Conservation (phyloP, 2,888 invertebrate genomes). For the Andrena trimmerana region DNA sequence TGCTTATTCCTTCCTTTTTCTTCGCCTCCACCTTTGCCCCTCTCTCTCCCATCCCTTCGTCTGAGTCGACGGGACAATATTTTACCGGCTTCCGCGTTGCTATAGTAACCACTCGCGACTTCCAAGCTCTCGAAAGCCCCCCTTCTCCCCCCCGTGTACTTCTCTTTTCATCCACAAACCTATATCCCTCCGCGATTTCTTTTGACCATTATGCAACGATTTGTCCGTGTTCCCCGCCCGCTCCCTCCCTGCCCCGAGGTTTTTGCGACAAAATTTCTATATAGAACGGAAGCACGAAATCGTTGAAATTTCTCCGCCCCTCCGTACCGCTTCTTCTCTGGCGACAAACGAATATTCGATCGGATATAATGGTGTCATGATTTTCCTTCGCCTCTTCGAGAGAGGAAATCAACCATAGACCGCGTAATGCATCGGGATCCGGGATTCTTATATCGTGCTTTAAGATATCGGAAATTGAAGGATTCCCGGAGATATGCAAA, state of each 20-base stretch:
- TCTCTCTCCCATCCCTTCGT: slow-evolving; percentile 54
- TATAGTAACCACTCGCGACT: slow-evolving; percentile 78
- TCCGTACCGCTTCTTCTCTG: no score
- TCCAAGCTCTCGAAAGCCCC: slow-evolving; percentile 65
- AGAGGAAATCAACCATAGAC: slow-evolving; percentile 22
- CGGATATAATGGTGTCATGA: background rate
- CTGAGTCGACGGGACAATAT: slow-evolving; percentile 75
- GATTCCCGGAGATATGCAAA: background rate
- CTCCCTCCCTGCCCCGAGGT: background rate
- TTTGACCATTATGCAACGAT: slow-evolving; percentile 69
- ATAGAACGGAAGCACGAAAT: background rate
- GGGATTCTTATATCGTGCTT: slow-evolving; percentile 1
- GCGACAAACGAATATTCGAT: background rate
- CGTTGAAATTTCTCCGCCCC: background rate
- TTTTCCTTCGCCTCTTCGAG: background rate
- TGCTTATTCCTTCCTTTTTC: slow-evolving; percentile 46
- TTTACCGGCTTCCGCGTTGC: slow-evolving; percentile 81
- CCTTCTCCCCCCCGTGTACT: slow-evolving; percentile 13
- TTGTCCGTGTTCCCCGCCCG: slow-evolving; percentile 39
- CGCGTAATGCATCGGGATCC: slow-evolving; percentile 20
- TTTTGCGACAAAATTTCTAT: slow-evolving; percentile 17
- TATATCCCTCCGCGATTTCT: slow-evolving; percentile 66
- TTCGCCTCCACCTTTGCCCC: slow-evolving; percentile 43
- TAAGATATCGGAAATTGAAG: slow-evolving; percentile 37
- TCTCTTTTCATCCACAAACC: slow-evolving; percentile 65